These are phyloP conservation scores for Barnardius zonarius DNA, from an alignment of 2,113 vertebrate species.

Conservation along the genomic window DNA sequence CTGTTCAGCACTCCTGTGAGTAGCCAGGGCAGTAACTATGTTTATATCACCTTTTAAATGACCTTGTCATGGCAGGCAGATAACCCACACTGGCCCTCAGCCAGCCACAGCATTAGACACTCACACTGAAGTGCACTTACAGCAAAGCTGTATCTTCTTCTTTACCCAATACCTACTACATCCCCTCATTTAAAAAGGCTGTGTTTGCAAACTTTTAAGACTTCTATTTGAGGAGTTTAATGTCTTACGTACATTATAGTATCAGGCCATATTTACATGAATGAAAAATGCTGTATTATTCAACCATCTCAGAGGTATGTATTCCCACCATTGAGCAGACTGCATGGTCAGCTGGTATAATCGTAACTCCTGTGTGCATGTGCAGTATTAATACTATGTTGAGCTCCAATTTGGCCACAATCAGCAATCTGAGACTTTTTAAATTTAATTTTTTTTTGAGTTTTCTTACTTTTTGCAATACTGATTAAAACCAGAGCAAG, in stretches of 20 bases:
- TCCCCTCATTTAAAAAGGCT: not conserved
- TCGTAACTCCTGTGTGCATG: not conserved
- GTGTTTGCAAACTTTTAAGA: not conserved
- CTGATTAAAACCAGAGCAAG: not conserved
- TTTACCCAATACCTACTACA: not conserved
- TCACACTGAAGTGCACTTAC: not conserved
- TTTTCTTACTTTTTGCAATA: not conserved
- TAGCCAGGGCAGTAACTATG: not conserved
- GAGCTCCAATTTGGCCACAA: not conserved
- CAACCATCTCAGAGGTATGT: not conserved
- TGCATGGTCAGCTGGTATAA: not conserved
- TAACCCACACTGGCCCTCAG: not conserved
- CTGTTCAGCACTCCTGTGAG: not conserved
- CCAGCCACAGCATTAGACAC: not conserved
- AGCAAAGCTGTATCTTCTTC: not conserved
- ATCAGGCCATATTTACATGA: not conserved
- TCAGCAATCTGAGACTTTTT: not conserved
- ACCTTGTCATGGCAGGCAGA: not conserved
- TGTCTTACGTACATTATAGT: not conserved
- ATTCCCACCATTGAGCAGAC: not conserved
- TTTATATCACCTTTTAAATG: not conserved
- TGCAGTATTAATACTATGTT: not conserved
- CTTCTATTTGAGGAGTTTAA: not conserved
- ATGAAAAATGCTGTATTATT: not conserved
- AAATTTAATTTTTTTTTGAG: not conserved